Base-by-base conservation (phyloP, 2,888 invertebrate species). In the Cecidostiba fungosa region DNA sequence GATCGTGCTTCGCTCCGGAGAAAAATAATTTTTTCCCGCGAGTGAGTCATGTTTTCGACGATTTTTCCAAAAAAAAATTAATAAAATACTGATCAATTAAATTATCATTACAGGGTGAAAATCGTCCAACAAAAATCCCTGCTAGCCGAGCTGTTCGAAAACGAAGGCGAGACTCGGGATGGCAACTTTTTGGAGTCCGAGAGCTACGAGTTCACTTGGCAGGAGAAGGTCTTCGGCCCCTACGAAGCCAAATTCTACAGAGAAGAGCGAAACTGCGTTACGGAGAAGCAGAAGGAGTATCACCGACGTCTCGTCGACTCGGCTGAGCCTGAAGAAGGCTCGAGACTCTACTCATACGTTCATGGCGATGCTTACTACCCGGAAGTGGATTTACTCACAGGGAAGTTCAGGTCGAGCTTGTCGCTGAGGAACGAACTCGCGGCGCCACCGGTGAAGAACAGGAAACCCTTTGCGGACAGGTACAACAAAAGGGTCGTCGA, bases 201-300 rank as follows among this genome's bases (percentile, higher is more conserved):
- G 85, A 92, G 92, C 36, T 88, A 88, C 77, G 89, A 89, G 78
- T 95, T 97, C 87, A 92, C 92, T 88, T 97, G 97, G 97, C 97
- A 97, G 91, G 95, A 97, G 90, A 97, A 97, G 93, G 92, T 95
- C 0, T 95, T 96, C 85, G 96, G 96, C 87, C 93, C 93, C 12
- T 93, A 93, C 89, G 97, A 97, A 91, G 90, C 94, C 14, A 94
- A 95, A 78, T 94, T 94, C 82, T 97, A 96, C 89, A 92, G 92
- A 1, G 95, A 96, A 59, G 92, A 94, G 62, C 94, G 94, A 69
- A 96, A 96, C 90, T 97, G 97, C 88, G 89, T 94, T 0, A 95
- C 95, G 1, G 95, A 96, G 23, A 90, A 93, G n/a, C 96, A 97
- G 78, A 95, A 94, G 84, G 93, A 94, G 84, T 96, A 96, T 88